phyloP scores from a whole-genome alignment of 2,113 vertebrate species.

The Pleuronectes platessa region DNA sequence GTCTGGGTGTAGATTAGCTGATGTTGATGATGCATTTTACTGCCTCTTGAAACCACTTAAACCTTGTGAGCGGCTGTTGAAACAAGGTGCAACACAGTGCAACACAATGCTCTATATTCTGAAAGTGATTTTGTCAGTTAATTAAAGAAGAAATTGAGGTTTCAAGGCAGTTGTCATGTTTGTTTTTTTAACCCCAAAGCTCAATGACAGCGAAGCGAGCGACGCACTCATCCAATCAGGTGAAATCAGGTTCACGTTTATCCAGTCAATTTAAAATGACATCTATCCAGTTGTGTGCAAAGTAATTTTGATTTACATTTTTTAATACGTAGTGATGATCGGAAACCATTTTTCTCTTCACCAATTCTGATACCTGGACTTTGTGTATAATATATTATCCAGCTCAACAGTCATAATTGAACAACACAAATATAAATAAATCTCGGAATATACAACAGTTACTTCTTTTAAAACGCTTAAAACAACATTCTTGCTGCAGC shows the following conservation, averaged over 20 bases:
- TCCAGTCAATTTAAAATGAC: slow-evolving; percentile 14
- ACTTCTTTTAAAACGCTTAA: too few relatives aligned
- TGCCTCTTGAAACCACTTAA: neutral
- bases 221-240: neutral
- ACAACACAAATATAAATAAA: too few relatives aligned
- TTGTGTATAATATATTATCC: too few relatives aligned
- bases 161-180: neutral
- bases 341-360: too few relatives aligned
- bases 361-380: too few relatives aligned
- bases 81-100: neutral
- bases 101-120: neutral
- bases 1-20: neutral
- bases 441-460: too few relatives aligned
- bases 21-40: neutral
- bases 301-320: slow-evolving; percentile 11
- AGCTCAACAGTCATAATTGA: too few relatives aligned
- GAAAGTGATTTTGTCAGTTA: neutral
- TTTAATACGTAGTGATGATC: neutral
- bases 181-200: neutral
- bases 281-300: slow-evolving; percentile 5
- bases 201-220: too few relatives aligned
- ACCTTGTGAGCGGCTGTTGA: neutral
- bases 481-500: too few relatives aligned
- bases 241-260: slow-evolving; percentile 24
- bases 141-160: neutral